Percentiles rank a stretch among this genome's conserved stretches.
These are phyloP conservation scores for Sclerurus mexicanus DNA, from an alignment of 2,113 vertebrate genomes.

Conservation along the genomic window DNA sequence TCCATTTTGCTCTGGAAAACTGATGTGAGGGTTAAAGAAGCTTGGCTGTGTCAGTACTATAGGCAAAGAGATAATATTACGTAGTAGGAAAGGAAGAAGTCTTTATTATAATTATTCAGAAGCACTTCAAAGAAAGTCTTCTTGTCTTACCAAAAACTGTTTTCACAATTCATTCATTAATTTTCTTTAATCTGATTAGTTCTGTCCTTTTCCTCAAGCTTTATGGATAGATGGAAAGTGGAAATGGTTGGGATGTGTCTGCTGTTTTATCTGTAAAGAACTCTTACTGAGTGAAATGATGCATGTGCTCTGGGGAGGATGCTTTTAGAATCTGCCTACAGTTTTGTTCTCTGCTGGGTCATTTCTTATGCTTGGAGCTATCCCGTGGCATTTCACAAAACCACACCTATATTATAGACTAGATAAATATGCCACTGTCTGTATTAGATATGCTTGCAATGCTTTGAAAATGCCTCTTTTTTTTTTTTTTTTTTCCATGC, in stretches of 20 bases:
- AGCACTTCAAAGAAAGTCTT: not conserved
- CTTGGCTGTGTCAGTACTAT: not conserved
- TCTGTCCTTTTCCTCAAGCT: not conserved
- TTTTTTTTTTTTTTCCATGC: not conserved
- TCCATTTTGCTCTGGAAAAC: not conserved
- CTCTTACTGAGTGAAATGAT: not conserved
- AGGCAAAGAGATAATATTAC: not conserved
- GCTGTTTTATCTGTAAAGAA: not conserved
- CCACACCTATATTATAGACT: not conserved
- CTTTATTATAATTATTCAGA: not conserved
- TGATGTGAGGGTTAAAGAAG: not conserved
- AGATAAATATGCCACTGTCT: not conserved
- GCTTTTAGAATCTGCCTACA: not conserved
- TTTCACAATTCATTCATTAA: not conserved
- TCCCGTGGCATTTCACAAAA: not conserved
- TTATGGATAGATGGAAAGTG: not conserved
- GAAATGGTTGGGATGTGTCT: not conserved
- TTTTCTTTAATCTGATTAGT: not conserved
- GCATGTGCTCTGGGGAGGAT: not conserved
- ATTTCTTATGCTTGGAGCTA: not conserved
- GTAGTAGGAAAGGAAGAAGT: not conserved
- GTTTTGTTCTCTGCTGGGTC: not conserved
- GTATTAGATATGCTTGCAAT: not conserved
- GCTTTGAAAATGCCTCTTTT: not conserved
- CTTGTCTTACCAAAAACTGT: not conserved